Evolutionary conservation across 2,113 vertebrate genomes (phyloP).

Genomic region (Rhadina sibilatrix): DNA sequence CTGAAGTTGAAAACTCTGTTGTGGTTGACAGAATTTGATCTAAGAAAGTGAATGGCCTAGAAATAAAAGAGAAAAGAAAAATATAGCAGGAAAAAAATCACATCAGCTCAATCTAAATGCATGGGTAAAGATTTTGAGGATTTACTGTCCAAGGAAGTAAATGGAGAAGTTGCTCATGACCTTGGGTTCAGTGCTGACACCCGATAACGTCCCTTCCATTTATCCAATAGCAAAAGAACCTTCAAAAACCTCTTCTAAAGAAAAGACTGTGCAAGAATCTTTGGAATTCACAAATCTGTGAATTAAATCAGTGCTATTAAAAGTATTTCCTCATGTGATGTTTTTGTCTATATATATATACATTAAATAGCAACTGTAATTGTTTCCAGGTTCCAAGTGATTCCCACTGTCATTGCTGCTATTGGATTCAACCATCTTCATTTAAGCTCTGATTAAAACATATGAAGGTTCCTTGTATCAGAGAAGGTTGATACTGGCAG

Average conservation of each 20-base stretch:
- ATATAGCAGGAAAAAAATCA: not conserved
- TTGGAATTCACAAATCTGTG: not conserved
- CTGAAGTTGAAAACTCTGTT: conserved; percentile 28
- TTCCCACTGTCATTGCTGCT: not conserved
- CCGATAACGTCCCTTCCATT: not conserved
- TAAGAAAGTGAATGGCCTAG: not conserved
- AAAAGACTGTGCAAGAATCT: not conserved
- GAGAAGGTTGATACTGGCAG: not conserved
- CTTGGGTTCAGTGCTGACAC: not conserved
- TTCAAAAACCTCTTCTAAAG: not conserved
- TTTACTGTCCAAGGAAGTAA: not conserved
- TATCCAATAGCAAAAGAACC: not conserved
- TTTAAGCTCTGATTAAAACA: not conserved
- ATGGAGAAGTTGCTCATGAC: not conserved
- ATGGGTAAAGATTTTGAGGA: not conserved
- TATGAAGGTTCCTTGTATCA: not conserved
- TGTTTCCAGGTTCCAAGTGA: not conserved
- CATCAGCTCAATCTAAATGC: not conserved
- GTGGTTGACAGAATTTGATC: not conserved
- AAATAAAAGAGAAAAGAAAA: conserved; percentile 3
- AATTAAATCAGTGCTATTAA: not conserved
- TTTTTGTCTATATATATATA: not conserved
- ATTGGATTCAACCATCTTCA: not conserved
- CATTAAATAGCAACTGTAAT: not conserved
- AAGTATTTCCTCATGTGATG: not conserved